phyloP scores from a whole-genome alignment of 2,888 invertebrate species.

The Pedicia rivosa region DNA sequence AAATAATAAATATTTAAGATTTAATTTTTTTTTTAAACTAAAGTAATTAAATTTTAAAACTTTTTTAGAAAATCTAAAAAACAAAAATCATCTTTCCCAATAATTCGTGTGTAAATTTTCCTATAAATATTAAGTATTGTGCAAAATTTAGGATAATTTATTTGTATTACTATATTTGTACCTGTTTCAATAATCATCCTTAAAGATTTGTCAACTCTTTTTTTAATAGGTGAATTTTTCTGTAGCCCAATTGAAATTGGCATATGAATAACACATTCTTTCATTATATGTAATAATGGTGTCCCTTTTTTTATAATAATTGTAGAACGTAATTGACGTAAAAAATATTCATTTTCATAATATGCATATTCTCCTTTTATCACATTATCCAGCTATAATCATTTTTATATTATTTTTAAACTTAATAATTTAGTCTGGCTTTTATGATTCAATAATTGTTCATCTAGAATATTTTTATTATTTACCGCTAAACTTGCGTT shows the following conservation, averaged over 20 bases:
- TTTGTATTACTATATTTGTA: too few species aligned
- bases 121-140: not conserved
- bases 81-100: not conserved
- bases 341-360: slow-evolving; percentile 59
- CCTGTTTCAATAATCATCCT: slow-evolving; percentile 57
- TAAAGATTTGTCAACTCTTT: slow-evolving; percentile 47
- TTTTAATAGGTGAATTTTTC: slow-evolving; percentile 64
- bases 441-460: too few species aligned
- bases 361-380: slow-evolving; percentile 58
- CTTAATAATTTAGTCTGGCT: not conserved
- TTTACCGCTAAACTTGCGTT: slow-evolving; percentile 44
- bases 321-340: slow-evolving; percentile 47
- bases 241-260: slow-evolving; percentile 68
- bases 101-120: not conserved
- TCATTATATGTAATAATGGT: slow-evolving; percentile 55
- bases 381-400: slow-evolving; percentile 35
- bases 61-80: not conserved
- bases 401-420: not conserved
- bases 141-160: too few species aligned
- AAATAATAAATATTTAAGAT: not conserved
- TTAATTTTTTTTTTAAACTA: not conserved
- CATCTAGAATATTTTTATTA: too few species aligned
- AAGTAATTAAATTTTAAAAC: not conserved
- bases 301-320: slow-evolving; percentile 27
- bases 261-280: slow-evolving; percentile 62